Percentiles rank a stretch among this genome's conserved stretches.
Conservation (phyloP, 2,113 vertebrate species). For the Origma solitaria region DNA sequence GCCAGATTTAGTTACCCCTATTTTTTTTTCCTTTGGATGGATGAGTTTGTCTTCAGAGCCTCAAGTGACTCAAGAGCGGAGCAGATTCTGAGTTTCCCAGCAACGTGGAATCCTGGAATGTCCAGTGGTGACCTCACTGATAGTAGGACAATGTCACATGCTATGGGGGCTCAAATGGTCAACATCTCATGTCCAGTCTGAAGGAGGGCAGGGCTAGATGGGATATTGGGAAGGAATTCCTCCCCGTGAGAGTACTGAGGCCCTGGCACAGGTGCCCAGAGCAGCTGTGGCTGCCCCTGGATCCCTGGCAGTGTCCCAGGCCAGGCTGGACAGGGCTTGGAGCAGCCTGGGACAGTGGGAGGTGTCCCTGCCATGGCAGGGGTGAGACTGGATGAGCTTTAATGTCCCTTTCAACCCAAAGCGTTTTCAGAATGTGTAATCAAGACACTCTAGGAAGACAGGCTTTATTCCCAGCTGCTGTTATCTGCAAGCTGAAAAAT, state of each 20-base stretch:
- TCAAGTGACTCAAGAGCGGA: background rate
- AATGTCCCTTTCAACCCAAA: background rate
- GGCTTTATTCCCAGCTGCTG: background rate
- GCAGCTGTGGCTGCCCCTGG: background rate
- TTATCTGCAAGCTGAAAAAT: background rate
- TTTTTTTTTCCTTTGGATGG: background rate
- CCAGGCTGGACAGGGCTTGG: rapidly evolving
- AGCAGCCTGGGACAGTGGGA: rapidly evolving
- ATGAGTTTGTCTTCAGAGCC: background rate
- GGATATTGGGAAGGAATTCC: background rate
- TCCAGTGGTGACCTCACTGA: background rate
- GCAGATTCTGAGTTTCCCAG: background rate
- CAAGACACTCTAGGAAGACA: background rate
- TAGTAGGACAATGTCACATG: background rate
- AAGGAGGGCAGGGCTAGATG: background rate
- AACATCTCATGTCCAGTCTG: rapidly evolving
- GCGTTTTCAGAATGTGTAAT: no score
- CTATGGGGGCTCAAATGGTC: background rate
- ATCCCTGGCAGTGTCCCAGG: background rate
- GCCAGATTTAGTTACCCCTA: background rate
- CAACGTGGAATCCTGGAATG: background rate
- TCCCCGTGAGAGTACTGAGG: rapidly evolving
- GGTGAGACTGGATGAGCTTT: rapidly evolving
- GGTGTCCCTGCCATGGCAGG: background rate
- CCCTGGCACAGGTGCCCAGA: background rate